Base-by-base conservation (phyloP, 1,140 invertebrate species). In the Berghia stephanieae region DNA sequence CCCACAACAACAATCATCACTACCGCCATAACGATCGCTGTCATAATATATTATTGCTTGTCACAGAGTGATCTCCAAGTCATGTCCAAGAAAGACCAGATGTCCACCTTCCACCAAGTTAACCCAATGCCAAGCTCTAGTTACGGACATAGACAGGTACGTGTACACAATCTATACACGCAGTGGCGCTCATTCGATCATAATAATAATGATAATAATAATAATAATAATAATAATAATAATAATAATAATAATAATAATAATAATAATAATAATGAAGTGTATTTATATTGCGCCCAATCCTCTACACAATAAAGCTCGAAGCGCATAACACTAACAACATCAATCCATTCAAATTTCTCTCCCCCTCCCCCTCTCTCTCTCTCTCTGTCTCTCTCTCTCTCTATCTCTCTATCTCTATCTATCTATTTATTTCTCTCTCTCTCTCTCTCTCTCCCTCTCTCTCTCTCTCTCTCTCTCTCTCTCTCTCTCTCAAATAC, bases 21-120 rank as follows among this genome's bases (percentile, higher is more conserved):
- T 31, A 8, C 52, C 55, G 3, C 73, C 57, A 42, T 21, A 60
- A 49, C 66, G 66, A 69, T 63, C 75, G 43, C 75, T n/a, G n/a
- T n/a, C n/a, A n/a, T n/a, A n/a, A n/a, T n/a, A n/a, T n/a, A n/a
- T n/a, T n/a, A n/a, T n/a, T n/a, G n/a, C n/a, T n/a, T n/a, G n/a
- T n/a, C n/a, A n/a, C 57, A 10, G 24, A 44, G 43, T 67, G 66
- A 6, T 38, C 38, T 36, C 44, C 27, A 10, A 3, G 10, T 31
- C 31, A 38, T 1, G 52, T 21, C 3, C 31, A 34, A n/a, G 31
- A 2, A 27, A 49, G 31, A 46, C 8, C 52, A 21, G 1, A 38
- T 8, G 38, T 5, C n/a, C n/a, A n/a, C n/a, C n/a, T 3, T 1
- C 3, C 21, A 34, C 31, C 69, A 2, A 18, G 13, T 42, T 43